Conservation (phyloP, 2,888 invertebrate species). For the Drosophila formosana region DNA sequence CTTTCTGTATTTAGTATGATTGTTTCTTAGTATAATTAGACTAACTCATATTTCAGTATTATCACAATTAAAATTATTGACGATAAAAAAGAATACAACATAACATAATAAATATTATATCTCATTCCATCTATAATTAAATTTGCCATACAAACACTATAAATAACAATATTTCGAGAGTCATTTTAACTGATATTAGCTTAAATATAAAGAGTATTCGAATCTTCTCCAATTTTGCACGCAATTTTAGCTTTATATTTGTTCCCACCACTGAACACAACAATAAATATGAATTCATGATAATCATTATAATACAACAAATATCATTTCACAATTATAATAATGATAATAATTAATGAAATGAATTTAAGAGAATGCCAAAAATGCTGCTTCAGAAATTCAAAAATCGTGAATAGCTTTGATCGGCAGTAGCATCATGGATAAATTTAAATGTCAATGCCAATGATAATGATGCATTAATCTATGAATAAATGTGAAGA, state of each 20-base stretch:
- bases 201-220: not conserved
- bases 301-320: not conserved
- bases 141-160: too few species aligned
- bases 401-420: not conserved
- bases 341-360: not conserved
- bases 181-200: not conserved
- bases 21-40: too few species aligned
- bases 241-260: not conserved
- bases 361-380: not conserved
- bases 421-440: not conserved
- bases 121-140: too few species aligned
- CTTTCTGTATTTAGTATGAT: too few species aligned
- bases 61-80: too few species aligned
- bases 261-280: not conserved
- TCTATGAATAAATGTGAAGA: slow-evolving; percentile 15
- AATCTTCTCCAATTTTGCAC: not conserved
- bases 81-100: too few species aligned
- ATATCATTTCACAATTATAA: not conserved
- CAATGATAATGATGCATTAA: slow-evolving; percentile 17
- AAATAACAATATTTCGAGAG: not conserved
- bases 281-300: not conserved
- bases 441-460: slow-evolving; percentile 14
- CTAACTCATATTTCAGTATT: too few species aligned
- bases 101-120: too few species aligned
- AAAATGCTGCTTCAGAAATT: not conserved